These are phyloP conservation scores for Catocala nupta DNA, from an alignment of 2,888 invertebrate genomes.

Conservation along the genomic window DNA sequence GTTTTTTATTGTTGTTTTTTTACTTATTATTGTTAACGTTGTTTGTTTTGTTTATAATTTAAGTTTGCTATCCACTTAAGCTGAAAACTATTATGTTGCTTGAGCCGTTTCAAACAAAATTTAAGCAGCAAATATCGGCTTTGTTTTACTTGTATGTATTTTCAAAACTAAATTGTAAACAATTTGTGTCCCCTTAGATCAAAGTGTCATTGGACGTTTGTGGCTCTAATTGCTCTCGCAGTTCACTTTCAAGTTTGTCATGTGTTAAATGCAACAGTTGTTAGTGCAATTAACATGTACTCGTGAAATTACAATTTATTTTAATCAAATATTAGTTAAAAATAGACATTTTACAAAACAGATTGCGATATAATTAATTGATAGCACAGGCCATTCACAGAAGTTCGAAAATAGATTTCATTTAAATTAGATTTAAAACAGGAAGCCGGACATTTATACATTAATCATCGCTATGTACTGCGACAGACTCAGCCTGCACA, in stretches of 20 bases:
- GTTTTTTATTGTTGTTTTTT: slow-evolving; percentile 24
- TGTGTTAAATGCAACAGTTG: slow-evolving; percentile 31
- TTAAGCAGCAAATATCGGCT: no score
- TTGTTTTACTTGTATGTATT: slow-evolving; percentile 4
- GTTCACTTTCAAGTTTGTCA: slow-evolving; percentile 36
- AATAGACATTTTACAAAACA: neutral
- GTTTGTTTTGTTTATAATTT: slow-evolving; percentile 6
- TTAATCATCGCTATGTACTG: slow-evolving; percentile 30
- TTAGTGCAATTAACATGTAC: slow-evolving; percentile 31
- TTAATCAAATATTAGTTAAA: slow-evolving; percentile 11
- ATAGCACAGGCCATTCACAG: neutral
- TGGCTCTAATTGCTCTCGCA: slow-evolving; percentile 30
- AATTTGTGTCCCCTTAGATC: slow-evolving; percentile 24
- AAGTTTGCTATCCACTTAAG: slow-evolving; percentile 3
- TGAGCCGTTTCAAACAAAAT: no score
- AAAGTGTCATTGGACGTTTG: slow-evolving; percentile 10
- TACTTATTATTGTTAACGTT: slow-evolving; percentile 17
- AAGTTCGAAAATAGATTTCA: neutral
- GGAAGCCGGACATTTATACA: slow-evolving; percentile 40
- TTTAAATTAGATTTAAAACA: slow-evolving; percentile 9
- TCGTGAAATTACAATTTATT: slow-evolving; percentile 24
- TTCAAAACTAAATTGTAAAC: slow-evolving; percentile 16
- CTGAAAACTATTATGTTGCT: neutral
- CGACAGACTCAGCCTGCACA: slow-evolving; percentile 29
- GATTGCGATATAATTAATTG: no score